Evolutionary conservation across 2,113 vertebrate genomes (phyloP).

Genomic region (Mola mola): DNA sequence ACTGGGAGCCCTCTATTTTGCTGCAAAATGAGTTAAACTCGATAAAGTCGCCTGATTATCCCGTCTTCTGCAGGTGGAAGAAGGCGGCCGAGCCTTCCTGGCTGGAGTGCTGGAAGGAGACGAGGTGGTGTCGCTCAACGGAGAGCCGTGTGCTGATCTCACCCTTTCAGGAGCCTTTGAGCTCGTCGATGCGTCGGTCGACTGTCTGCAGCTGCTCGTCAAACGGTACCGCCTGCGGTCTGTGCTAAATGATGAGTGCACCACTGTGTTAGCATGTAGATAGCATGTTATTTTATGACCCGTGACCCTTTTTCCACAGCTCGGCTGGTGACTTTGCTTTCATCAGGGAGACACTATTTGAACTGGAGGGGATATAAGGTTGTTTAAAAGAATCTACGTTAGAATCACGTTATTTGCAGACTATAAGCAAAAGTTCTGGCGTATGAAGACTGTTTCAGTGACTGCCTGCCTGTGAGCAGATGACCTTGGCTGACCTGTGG

Average conservation of each 20-base stretch:
- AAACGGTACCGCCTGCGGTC: no score
- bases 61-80: constrained; percentile 71
- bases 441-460: background rate
- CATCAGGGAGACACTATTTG: no score
- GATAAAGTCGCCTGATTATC: background rate
- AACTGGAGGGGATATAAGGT: no score
- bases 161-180: constrained; percentile 85
- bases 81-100: constrained; percentile 84
- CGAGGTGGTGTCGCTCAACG: constrained; percentile 93
- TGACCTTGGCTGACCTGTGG: constrained; percentile 12
- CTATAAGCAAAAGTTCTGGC: no score
- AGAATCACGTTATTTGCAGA: no score
- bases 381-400: no score
- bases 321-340: no score
- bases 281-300: constrained; percentile 71
- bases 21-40: no score
- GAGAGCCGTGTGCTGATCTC: constrained; percentile 87
- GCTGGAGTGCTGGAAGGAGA: constrained; percentile 90
- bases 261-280: constrained; percentile 68
- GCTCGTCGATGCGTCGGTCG: constrained; percentile 86
- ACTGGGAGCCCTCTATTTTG: no score
- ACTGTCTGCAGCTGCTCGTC: constrained; percentile 89
- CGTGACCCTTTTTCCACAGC: constrained; percentile 23
- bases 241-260: constrained; percentile 4
- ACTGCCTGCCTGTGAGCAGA: background rate